Evolutionary conservation across 2,797 vertebrate species (phyloP).

Genomic region (Apogon talboti): DNA sequence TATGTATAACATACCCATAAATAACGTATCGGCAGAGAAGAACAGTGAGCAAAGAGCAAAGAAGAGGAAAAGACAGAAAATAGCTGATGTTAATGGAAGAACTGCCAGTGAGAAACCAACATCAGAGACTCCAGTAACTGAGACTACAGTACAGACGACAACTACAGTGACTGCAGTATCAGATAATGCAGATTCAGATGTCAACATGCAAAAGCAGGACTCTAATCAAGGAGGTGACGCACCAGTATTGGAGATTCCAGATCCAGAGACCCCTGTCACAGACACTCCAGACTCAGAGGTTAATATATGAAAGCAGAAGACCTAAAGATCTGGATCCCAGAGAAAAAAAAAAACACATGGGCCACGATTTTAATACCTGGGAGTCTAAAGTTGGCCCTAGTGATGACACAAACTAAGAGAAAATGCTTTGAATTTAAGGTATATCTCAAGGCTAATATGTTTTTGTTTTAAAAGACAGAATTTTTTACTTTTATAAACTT

Average conservation of each 20-base stretch:
- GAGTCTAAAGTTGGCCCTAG: too few relatives aligned
- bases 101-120: background rate
- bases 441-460: too few relatives aligned
- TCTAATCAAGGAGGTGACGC: background rate
- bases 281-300: background rate
- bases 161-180: too few relatives aligned
- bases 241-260: background rate
- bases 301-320: background rate
- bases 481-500: too few relatives aligned
- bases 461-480: too few relatives aligned
- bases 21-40: background rate
- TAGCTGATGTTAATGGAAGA: slow-evolving; percentile 3
- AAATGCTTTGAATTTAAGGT: background rate
- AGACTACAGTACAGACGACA: too few relatives aligned
- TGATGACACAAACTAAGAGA: too few relatives aligned
- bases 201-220: too few relatives aligned
- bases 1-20: slow-evolving; percentile 22
- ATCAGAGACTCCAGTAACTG: too few relatives aligned
- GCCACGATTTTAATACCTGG: too few relatives aligned
- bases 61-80: background rate
- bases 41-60: slow-evolving; percentile 1
- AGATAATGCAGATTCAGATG: too few relatives aligned
- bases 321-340: background rate
- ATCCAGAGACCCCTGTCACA: too few relatives aligned
- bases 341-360: background rate